Evolutionary conservation across 92 coral and sea anemone genomes (phyloP).

Genomic region (Porites divaricata): DNA sequence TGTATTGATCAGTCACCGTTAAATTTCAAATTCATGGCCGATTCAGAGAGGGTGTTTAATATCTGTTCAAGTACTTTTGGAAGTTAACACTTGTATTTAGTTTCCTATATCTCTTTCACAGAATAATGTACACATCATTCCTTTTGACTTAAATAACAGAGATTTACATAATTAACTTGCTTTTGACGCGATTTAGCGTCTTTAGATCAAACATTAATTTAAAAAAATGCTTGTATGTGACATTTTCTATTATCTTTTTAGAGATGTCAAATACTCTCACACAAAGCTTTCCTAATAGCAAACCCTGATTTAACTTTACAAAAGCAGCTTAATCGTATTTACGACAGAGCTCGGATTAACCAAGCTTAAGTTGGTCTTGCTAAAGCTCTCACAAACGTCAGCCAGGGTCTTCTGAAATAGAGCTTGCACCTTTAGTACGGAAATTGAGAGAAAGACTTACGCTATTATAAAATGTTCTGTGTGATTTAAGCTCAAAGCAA

Average conservation of each 20-base stretch:
- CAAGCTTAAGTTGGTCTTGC: not conserved
- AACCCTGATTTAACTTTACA: not conserved
- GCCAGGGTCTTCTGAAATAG: not conserved
- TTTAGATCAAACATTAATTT: conserved; percentile 16
- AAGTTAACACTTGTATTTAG: not conserved
- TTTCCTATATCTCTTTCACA: not conserved
- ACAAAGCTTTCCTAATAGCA: conserved; percentile 26
- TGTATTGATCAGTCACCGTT: not conserved
- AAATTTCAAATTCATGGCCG: not conserved
- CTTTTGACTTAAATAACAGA: not conserved
- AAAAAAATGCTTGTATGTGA: conserved; percentile 10
- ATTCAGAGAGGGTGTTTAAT: not conserved
- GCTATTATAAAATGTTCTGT: not conserved
- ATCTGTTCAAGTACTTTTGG: not conserved
- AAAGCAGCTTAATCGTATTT: conserved; percentile 24
- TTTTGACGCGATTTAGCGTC: conserved; percentile 17
- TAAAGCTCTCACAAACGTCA: not conserved
- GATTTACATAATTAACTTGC: conserved; percentile 25
- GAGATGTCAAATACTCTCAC: conserved; percentile 3
- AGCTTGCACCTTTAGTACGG: not conserved
- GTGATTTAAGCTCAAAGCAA: not conserved
- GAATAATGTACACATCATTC: not conserved
- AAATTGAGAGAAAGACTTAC: not conserved
- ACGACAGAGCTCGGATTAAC: conserved; percentile 29
- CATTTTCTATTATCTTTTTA: not conserved